A percentile compares a stretch with the other conserved stretches of the same genome.
Conservation (phyloP, 2,888 invertebrate species). For the Girardia tigrina region DNA sequence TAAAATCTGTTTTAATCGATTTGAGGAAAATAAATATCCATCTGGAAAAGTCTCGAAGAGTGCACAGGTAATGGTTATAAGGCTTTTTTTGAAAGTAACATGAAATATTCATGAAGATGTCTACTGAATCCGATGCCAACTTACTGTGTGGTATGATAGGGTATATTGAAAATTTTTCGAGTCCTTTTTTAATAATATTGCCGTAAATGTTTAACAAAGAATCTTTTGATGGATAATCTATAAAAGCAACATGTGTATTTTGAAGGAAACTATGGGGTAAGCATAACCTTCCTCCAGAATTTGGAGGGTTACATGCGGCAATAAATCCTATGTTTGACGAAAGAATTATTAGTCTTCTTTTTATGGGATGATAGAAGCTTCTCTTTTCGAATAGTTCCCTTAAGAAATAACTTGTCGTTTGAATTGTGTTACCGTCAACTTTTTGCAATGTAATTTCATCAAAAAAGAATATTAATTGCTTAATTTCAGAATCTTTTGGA, state of each 20-base stretch:
- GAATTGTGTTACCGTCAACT: neutral
- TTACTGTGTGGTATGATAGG: neutral
- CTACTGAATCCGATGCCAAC: neutral
- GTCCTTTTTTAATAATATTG: neutral
- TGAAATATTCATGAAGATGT: neutral
- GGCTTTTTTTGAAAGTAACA: neutral
- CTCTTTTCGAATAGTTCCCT: conserved; percentile 9
- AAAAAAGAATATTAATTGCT: neutral
- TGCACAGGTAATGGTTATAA: neutral
- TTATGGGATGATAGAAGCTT: neutral
- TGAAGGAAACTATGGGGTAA: neutral
- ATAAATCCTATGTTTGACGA: neutral
- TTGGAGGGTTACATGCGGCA: neutral
- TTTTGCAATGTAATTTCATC: conserved; percentile 4
- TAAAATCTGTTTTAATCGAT: neutral
- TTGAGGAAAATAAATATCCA: neutral
- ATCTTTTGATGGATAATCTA: neutral
- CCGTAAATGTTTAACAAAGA: conserved; percentile 14
- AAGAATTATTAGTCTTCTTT: neutral
- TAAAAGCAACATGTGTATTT: neutral
- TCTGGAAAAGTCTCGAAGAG: neutral
- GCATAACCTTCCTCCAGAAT: neutral
- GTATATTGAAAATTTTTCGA: neutral
- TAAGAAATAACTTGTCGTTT: conserved; percentile 12
- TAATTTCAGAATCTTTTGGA: neutral